Conservation (phyloP, 2,113 vertebrate species). For the Oryzias javanicus region DNA sequence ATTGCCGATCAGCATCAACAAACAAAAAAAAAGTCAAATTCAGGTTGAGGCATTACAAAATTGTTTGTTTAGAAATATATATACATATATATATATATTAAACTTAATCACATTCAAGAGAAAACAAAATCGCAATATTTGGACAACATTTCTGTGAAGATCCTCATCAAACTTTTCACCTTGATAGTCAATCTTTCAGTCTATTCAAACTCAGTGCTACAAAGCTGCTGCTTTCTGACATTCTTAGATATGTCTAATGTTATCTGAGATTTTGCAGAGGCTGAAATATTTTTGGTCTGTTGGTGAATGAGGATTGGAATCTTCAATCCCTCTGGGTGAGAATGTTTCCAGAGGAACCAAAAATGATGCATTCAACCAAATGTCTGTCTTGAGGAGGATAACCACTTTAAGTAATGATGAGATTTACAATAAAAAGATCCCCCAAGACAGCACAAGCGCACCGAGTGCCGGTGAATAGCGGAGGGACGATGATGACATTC, state of each 20-base stretch:
- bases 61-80: background rate
- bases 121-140: too few species aligned
- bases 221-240: background rate
- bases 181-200: too few species aligned
- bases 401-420: background rate
- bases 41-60: background rate
- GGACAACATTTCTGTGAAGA: too few species aligned
- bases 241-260: background rate
- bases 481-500: conserved; percentile 11
- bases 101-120: too few species aligned
- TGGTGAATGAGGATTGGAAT: conserved; percentile 34
- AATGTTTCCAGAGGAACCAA: conserved; percentile 24
- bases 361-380: conserved; percentile 13
- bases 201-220: too few species aligned
- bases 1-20: conserved; percentile 2
- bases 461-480: background rate
- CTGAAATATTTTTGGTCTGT: conserved; percentile 21
- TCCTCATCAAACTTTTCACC: too few species aligned
- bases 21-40: conserved; percentile 1
- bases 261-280: conserved; percentile 10
- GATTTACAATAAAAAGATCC: background rate
- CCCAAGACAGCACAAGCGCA: background rate
- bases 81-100: too few species aligned
- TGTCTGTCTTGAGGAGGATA: conserved; percentile 7
- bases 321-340: conserved; percentile 21